phyloP scores from a whole-genome alignment of 2,113 vertebrate species.

The Epinephelus cyanopodus region DNA sequence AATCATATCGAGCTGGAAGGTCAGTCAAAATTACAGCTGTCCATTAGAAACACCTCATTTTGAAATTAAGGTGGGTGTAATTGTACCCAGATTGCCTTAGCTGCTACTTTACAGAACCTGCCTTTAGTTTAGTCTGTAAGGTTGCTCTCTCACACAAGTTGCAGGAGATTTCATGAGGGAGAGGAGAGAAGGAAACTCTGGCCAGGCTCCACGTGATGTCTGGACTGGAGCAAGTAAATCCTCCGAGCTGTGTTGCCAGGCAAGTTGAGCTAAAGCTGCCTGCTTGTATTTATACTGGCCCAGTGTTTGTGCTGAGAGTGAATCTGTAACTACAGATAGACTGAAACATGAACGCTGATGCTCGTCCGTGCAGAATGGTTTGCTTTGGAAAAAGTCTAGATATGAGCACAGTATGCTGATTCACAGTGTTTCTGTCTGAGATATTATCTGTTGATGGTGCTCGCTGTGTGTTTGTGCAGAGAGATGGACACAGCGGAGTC shows the following conservation, averaged over 20 bases:
- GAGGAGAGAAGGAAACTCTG: slow-evolving; percentile 57
- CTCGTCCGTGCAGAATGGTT: neutral
- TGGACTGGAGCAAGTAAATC: slow-evolving; percentile 33
- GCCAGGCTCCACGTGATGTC: slow-evolving; percentile 19
- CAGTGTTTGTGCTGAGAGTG: slow-evolving; percentile 39
- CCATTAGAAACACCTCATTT: slow-evolving; percentile 70
- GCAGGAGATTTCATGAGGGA: slow-evolving; percentile 55
- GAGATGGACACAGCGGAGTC: slow-evolving; percentile 8
- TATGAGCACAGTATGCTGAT: slow-evolving; percentile 27
- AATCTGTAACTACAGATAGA: slow-evolving; percentile 13
- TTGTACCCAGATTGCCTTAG: slow-evolving; percentile 73
- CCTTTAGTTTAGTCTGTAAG: slow-evolving; percentile 70
- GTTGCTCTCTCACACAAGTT: slow-evolving; percentile 58
- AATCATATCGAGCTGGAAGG: slow-evolving; percentile 65
- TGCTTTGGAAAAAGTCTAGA: slow-evolving; percentile 7
- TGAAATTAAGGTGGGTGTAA: slow-evolving; percentile 76
- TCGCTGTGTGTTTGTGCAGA: neutral
- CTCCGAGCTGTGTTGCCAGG: slow-evolving; percentile 69
- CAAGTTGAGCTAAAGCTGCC: slow-evolving; percentile 68
- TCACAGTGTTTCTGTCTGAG: slow-evolving; percentile 5
- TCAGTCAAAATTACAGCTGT: slow-evolving; percentile 73
- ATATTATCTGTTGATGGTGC: neutral
- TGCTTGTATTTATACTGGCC: slow-evolving; percentile 57
- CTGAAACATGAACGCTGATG: neutral
- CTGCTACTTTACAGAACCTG: slow-evolving; percentile 69